Evolutionary conservation across 2,888 invertebrate species (phyloP).

Genomic region (Dascillus cervinus): DNA sequence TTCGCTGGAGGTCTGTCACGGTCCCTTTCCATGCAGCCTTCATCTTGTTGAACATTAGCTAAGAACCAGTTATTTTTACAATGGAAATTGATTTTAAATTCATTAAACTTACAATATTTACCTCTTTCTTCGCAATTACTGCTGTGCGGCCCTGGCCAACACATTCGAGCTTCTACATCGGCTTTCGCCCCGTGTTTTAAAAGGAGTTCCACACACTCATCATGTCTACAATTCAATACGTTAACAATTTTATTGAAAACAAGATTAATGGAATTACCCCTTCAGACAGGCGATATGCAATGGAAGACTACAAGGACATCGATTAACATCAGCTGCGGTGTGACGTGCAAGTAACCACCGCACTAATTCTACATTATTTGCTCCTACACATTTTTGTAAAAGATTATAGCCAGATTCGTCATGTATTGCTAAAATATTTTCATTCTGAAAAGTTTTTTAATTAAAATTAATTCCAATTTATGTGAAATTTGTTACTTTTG

Average conservation of each 20-base stretch:
- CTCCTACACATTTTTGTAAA: conserved; percentile 64
- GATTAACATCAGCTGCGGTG: conserved; percentile 55
- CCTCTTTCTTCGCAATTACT: conserved; percentile 63
- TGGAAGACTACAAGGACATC: conserved; percentile 67
- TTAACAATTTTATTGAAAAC: conserved; percentile 1
- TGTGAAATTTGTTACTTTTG: conserved; percentile 45
- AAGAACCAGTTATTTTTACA: no score
- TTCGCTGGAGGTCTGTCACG: conserved; percentile 42
- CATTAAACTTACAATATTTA: conserved; percentile 47
- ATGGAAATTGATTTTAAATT: not conserved
- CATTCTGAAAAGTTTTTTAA: conserved; percentile 45
- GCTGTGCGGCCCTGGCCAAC: conserved; percentile 65
- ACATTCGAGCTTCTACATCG: conserved; percentile 66
- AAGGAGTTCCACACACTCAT: conserved; percentile 60
- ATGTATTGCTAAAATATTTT: conserved; percentile 59
- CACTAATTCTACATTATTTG: conserved; percentile 62
- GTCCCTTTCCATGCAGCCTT: conserved; percentile 42
- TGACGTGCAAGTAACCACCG: conserved; percentile 59
- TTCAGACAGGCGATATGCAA: conserved; percentile 66
- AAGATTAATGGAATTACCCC: conserved; percentile 40
- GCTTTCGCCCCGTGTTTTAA: conserved; percentile 62
- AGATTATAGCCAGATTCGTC: conserved; percentile 64
- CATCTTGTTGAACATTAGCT: conserved; percentile 45
- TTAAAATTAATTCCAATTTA: conserved; percentile 1
- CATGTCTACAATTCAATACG: conserved; percentile 42